Conservation (phyloP, 2,888 invertebrate species). For the Cosmorhoe ocellata region DNA sequence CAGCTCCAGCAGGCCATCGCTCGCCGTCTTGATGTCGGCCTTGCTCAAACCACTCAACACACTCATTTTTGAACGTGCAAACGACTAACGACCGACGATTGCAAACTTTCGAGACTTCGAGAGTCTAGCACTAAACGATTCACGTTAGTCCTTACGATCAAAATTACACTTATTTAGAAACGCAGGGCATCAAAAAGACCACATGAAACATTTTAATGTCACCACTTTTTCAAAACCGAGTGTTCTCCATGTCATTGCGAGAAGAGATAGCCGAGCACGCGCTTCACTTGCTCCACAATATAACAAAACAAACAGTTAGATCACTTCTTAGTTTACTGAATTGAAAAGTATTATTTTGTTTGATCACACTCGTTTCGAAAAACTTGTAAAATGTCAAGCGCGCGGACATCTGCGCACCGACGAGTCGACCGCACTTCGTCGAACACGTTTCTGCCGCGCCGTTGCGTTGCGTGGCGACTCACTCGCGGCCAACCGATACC, state of each 20-base stretch:
- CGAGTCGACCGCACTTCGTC: slow-evolving; percentile 82
- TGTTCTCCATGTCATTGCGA: slow-evolving; percentile 82
- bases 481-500: slow-evolving; percentile 53
- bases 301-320: slow-evolving; percentile 71
- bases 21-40: slow-evolving; percentile 82
- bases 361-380: slow-evolving; percentile 80
- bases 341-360: slow-evolving; percentile 77
- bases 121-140: slow-evolving; percentile 72
- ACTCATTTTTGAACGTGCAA: slow-evolving; percentile 80
- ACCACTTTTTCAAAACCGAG: slow-evolving; percentile 79
- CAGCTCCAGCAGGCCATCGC: slow-evolving; percentile 88
- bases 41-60: slow-evolving; percentile 79
- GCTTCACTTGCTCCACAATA: slow-evolving; percentile 74
- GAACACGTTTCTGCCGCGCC: slow-evolving; percentile 78
- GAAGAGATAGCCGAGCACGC: slow-evolving; percentile 76
- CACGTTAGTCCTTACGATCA: slow-evolving; percentile 77
- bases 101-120: slow-evolving; percentile 48
- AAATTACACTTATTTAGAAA: slow-evolving; percentile 75
- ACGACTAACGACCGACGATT: slow-evolving; percentile 70
- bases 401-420: slow-evolving; percentile 79
- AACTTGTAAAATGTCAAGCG: slow-evolving; percentile 75
- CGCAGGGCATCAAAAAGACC: slow-evolving; percentile 74
- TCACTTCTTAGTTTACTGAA: slow-evolving; percentile 72
- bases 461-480: no score
- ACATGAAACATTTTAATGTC: slow-evolving; percentile 80